A percentile compares a stretch with the other conserved stretches of the same genome.
phyloP scores from a whole-genome alignment of 2,113 vertebrate genomes.

The Engystomops pustulosus region DNA sequence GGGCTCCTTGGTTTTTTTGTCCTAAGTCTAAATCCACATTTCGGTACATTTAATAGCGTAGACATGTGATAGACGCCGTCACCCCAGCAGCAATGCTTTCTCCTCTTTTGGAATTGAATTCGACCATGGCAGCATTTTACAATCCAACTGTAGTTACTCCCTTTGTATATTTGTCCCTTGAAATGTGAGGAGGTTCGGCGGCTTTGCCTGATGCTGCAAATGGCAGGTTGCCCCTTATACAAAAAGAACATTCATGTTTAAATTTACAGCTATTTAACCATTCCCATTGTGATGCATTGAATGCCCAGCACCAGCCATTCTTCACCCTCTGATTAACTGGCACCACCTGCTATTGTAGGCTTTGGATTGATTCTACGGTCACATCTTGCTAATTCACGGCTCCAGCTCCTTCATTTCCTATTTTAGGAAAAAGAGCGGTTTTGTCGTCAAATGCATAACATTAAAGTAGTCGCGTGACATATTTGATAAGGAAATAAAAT shows the following conservation, averaged over 20 bases:
- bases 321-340: slow-evolving; percentile 31
- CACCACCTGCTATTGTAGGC: slow-evolving; percentile 8
- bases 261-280: slow-evolving; percentile 25
- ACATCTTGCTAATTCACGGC: slow-evolving; percentile 13
- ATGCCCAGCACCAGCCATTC: slow-evolving; percentile 14
- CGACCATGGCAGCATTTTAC: not conserved
- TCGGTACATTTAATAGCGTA: not conserved
- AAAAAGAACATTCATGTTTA: slow-evolving; percentile 24
- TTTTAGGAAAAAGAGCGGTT: slow-evolving; percentile 14
- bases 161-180: slow-evolving; percentile 13
- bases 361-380: not conserved
- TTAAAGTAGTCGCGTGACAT: slow-evolving; percentile 6
- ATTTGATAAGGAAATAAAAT: slow-evolving; percentile 16
- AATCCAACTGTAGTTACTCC: not conserved
- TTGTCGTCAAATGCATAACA: not conserved
- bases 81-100: not conserved
- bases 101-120: not conserved
- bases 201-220: not conserved
- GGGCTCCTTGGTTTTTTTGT: not conserved
- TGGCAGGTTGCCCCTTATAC: slow-evolving; percentile 20
- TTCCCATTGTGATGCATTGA: slow-evolving; percentile 15
- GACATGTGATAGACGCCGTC: not conserved
- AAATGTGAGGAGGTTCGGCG: not conserved
- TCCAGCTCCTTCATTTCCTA: not conserved
- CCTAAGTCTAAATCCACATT: not conserved